phyloP scores from a whole-genome alignment of 2,113 vertebrate species.

The Pagrus major region DNA sequence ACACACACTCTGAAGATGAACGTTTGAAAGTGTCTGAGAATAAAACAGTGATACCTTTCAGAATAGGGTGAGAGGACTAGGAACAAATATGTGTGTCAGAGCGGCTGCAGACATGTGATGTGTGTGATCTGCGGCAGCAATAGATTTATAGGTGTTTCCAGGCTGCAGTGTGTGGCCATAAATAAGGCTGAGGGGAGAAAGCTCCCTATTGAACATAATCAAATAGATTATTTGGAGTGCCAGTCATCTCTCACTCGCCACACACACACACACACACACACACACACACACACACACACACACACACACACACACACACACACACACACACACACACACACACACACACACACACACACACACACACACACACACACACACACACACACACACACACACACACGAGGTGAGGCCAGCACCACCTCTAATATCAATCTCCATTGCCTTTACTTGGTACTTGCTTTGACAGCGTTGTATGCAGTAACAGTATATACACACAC shows the following conservation, averaged over 20 bases:
- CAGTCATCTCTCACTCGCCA: constrained; percentile 52
- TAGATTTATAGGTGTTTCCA: constrained; percentile 75
- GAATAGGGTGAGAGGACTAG: not conserved
- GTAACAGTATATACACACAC: constrained; percentile 22
- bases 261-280: no score
- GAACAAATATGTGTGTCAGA: constrained; percentile 18
- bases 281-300: constrained; percentile 37
- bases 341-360: constrained; percentile 25
- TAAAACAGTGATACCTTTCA: constrained; percentile 31
- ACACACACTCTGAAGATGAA: not conserved
- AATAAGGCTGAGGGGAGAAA: constrained; percentile 78
- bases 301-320: constrained; percentile 9
- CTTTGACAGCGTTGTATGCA: constrained; percentile 3
- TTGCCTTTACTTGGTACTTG: not conserved
- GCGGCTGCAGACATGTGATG: constrained; percentile 16
- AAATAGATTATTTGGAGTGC: constrained; percentile 73
- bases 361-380: constrained; percentile 13
- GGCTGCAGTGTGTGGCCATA: constrained; percentile 73
- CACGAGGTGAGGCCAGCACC: constrained; percentile 53
- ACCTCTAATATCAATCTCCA: constrained; percentile 13
- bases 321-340: constrained; percentile 16
- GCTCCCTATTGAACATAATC: constrained; percentile 81
- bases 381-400: constrained; percentile 13
- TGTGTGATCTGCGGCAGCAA: constrained; percentile 59
- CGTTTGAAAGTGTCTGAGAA: not conserved